Evolutionary conservation across 2,888 invertebrate species (phyloP).

Genomic region (Acleris emargana): DNA sequence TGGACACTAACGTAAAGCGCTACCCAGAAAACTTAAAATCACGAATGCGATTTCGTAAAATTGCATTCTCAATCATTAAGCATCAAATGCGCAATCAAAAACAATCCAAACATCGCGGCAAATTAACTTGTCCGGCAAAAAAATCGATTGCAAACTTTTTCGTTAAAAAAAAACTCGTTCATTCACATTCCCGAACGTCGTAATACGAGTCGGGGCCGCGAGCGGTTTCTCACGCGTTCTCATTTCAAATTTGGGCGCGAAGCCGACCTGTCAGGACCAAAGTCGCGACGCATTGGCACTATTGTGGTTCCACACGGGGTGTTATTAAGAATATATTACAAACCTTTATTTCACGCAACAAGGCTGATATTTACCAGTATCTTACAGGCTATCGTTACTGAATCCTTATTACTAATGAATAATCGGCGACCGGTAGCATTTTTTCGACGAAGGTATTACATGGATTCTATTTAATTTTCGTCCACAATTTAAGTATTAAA

Average conservation of each 20-base stretch:
- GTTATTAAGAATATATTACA: background rate
- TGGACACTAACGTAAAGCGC: no score
- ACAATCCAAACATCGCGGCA: slow-evolving; percentile 21
- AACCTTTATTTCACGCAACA: no score
- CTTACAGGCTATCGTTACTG: no score
- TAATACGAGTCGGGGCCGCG: slow-evolving; percentile 63
- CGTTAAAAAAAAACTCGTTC: slow-evolving; percentile 48
- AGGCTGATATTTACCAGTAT: no score
- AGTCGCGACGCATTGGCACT: slow-evolving; percentile 27
- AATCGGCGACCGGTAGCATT: no score
- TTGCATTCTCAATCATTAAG: background rate
- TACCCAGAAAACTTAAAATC: no score
- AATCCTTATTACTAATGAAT: no score
- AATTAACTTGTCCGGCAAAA: slow-evolving; percentile 47
- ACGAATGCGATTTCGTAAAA: no score
- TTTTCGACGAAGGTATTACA: no score
- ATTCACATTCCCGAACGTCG: slow-evolving; percentile 66
- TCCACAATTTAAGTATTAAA: no score
- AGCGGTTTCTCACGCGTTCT: slow-evolving; percentile 75
- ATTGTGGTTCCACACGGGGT: slow-evolving; percentile 29
- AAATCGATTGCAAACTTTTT: slow-evolving; percentile 47
- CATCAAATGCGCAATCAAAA: slow-evolving; percentile 6
- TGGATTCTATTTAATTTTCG: no score
- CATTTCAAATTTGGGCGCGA: slow-evolving; percentile 74
- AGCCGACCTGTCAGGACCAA: slow-evolving; percentile 55